Evolutionary conservation across 2,113 vertebrate species (phyloP), one percentile per base, ranked within the genome.

Genomic region (Bubo scandiacus): DNA sequence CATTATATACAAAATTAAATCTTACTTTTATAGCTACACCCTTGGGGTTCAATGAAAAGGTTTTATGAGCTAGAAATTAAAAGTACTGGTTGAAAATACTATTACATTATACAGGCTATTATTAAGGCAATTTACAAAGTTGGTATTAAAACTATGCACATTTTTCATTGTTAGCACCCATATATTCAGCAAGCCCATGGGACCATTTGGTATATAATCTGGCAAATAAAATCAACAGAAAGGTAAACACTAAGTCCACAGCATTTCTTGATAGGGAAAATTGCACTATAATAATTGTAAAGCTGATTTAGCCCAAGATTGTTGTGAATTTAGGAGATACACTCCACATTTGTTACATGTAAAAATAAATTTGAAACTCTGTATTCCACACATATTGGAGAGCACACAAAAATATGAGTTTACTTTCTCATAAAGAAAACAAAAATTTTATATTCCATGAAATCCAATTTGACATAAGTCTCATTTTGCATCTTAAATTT

Each of bases 61-160:
- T 97, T 98, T 98, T 98, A 98, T 98, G 98, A 98, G 98, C 97
- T 98, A 98, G 98, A 98, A 98, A 98, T 98, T 98, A 98, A 98
- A 98, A 98, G 98, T 98, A 98, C 97, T 98, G 97, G 97, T 98
- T 98, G 97, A 98, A 98, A 98, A 98, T 98, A 98, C 97, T 98
- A 98, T 98, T 98, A 98, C 97, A 98, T 98, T 98, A 98, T 95
- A 97, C 96, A 95, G 97, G 97, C 97, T 97, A 98, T 98, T 98
- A 98, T 98, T 98, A 98, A 98, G 97, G 98, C 98, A 98, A 98
- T 98, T 98, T 98, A 98, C 97, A 98, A 98, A 98, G 98, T 98
- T 98, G 90, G 96, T 98, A 96, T 96, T 98, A 98, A 98, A 98
- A 98, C 96, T 97, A 97, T 97, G 93, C 78, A 97, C 97, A 97